phyloP scores from a whole-genome alignment of 2,113 vertebrate species.

The Amia ocellicauda region DNA sequence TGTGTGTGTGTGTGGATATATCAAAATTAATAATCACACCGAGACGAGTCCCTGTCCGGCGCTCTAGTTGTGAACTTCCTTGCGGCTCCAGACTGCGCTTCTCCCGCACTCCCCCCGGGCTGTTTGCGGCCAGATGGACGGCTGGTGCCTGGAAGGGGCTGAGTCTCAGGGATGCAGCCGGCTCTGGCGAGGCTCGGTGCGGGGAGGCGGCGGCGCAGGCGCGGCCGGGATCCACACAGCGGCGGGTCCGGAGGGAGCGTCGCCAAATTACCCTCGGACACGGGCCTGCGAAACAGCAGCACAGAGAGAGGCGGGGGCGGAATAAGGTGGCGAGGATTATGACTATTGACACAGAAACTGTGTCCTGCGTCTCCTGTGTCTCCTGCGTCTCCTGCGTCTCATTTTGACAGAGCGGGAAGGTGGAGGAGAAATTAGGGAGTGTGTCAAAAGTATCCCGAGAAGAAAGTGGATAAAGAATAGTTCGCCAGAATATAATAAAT shows the following conservation, averaged over 20 bases:
- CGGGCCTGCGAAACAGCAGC: conserved; percentile 2
- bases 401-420: background rate
- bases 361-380: too few species aligned
- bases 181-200: conserved; percentile 33
- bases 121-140: conserved; percentile 39
- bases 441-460: conserved; percentile 18
- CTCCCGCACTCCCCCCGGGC: conserved; percentile 54
- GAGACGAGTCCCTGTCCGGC: conserved; percentile 35
- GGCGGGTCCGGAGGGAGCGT: conserved; percentile 60
- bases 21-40: conserved; percentile 34
- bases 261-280: conserved; percentile 54
- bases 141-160: conserved; percentile 57
- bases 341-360: too few species aligned
- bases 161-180: conserved; percentile 61
- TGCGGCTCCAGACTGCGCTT: conserved; percentile 42
- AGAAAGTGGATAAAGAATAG: background rate
- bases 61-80: conserved; percentile 56
- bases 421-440: conserved; percentile 13
- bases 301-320: too few species aligned
- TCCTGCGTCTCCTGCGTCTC: too few species aligned
- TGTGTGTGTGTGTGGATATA: too few species aligned
- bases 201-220: conserved; percentile 61
- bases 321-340: too few species aligned
- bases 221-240: conserved; percentile 52
- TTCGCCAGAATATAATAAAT: too few species aligned